These are phyloP conservation scores for Holothuria leucospilota DNA, from an alignment of 53 echinoderm and acorn worm species.

Conservation along the genomic window DNA sequence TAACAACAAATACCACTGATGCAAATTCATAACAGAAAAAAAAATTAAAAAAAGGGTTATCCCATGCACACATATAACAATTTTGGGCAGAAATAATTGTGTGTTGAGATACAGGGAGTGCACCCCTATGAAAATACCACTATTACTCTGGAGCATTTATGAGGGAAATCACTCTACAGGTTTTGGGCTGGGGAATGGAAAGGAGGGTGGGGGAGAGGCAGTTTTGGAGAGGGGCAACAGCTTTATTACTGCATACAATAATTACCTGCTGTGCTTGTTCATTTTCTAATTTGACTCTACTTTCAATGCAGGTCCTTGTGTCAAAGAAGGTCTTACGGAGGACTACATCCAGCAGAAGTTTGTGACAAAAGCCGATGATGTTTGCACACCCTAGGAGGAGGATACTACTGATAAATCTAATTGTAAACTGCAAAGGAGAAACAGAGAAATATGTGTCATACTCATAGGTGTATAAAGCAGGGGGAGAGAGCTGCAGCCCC, in stretches of 20 bases:
- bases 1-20: too few species aligned
- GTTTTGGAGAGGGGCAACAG: background rate
- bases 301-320: conserved; percentile 95
- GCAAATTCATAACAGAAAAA: too few species aligned
- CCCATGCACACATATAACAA: too few species aligned
- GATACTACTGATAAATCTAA: conserved; percentile 76
- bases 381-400: conserved; percentile 88
- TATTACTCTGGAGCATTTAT: too few species aligned
- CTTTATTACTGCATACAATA: background rate
- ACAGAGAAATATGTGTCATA: background rate
- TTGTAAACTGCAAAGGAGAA: conserved; percentile 1
- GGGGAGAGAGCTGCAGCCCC: too few species aligned
- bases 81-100: too few species aligned
- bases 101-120: too few species aligned
- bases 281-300: conserved; percentile 93
- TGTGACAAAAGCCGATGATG: conserved; percentile 88
- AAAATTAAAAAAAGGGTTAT: too few species aligned
- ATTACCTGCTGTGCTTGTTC: conserved; percentile 96
- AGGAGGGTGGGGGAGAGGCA: background rate
- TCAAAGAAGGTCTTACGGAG: conserved; percentile 91
- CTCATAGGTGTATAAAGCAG: too few species aligned
- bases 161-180: too few species aligned
- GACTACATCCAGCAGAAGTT: conserved; percentile 83
- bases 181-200: too few species aligned
- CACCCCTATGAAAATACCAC: too few species aligned